Evolutionary conservation across 2,797 vertebrate genomes (phyloP).

Genomic region (Triplophysa yarkandensis): DNA sequence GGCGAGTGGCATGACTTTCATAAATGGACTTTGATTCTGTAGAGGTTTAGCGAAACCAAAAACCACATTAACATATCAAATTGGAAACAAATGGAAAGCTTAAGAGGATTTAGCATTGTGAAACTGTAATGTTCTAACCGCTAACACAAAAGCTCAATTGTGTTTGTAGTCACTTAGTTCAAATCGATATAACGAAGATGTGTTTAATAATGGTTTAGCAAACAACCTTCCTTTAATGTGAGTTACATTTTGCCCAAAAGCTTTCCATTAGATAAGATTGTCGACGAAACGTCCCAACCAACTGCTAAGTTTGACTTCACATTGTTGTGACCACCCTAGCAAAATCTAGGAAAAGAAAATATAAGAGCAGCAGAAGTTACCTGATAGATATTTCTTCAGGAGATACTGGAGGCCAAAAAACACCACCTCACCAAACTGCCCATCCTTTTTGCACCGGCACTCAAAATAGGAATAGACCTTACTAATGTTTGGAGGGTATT

Average conservation of each 20-base stretch:
- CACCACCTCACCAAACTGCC: slow-evolving; percentile 74
- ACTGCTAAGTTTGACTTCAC: not conserved
- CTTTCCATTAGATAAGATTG: slow-evolving; percentile 25
- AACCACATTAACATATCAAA: too few species aligned
- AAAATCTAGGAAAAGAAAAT: not conserved
- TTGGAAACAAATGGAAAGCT: not conserved
- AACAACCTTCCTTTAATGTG: not conserved
- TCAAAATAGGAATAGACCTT: slow-evolving; percentile 82
- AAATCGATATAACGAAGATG: not conserved
- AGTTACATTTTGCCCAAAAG: not conserved
- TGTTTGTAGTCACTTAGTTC: not conserved
- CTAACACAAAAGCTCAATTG: not conserved
- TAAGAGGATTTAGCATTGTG: not conserved
- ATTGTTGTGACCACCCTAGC: not conserved
- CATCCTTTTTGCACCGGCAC: slow-evolving; percentile 72
- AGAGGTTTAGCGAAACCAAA: too few species aligned
- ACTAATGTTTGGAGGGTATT: slow-evolving; percentile 75
- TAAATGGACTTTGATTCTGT: too few species aligned
- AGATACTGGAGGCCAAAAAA: slow-evolving; percentile 81
- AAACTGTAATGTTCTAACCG: not conserved
- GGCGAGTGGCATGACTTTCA: too few species aligned
- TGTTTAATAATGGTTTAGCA: not conserved
- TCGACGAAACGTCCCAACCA: too few species aligned
- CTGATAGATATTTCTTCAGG: slow-evolving; percentile 77
- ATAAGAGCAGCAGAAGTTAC: slow-evolving; percentile 52